A percentile compares a stretch with the other conserved stretches of the same genome.
These are phyloP conservation scores for Abramis brama DNA, from an alignment of 2,113 vertebrate genomes.

Conservation along the genomic window DNA sequence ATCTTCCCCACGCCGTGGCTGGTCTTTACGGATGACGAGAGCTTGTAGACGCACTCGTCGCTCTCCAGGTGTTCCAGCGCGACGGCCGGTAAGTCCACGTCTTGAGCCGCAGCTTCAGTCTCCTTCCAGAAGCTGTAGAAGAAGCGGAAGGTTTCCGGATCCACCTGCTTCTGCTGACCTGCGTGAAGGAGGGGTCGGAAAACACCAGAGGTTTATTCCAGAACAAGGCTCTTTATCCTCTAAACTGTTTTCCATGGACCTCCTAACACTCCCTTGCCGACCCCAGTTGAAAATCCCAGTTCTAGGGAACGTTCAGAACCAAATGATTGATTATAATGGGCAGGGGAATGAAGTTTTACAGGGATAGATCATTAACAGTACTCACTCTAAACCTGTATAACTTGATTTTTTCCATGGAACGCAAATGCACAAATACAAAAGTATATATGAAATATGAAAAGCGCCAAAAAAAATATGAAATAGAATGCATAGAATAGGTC, in stretches of 20 bases:
- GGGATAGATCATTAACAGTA: neutral
- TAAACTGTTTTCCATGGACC: neutral
- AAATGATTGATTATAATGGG: neutral
- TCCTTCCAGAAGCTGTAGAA: constrained; percentile 99
- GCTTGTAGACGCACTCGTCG: constrained; percentile 91
- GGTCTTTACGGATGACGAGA: constrained; percentile 92
- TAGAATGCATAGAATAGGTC: neutral
- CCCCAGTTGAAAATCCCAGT: neutral
- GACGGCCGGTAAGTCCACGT: constrained; percentile 81
- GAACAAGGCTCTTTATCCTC: neutral
- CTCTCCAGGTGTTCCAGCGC: constrained; percentile 85
- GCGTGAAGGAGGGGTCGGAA: neutral
- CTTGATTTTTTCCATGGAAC: neutral
- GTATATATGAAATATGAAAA: too few species aligned
- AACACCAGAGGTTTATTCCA: neutral
- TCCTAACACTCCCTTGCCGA: too few species aligned
- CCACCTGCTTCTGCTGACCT: constrained; percentile 96
- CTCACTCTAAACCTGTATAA: neutral
- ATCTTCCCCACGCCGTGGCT: constrained; percentile 92
- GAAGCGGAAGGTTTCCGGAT: constrained; percentile 89
- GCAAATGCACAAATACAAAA: neutral
- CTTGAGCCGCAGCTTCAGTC: constrained; percentile 90
- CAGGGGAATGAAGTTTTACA: neutral
- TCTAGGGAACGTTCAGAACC: neutral
- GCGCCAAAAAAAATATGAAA: too few species aligned